Conservation (phyloP, 1,140 invertebrate species). For the Temnothorax curvispinosus region DNA sequence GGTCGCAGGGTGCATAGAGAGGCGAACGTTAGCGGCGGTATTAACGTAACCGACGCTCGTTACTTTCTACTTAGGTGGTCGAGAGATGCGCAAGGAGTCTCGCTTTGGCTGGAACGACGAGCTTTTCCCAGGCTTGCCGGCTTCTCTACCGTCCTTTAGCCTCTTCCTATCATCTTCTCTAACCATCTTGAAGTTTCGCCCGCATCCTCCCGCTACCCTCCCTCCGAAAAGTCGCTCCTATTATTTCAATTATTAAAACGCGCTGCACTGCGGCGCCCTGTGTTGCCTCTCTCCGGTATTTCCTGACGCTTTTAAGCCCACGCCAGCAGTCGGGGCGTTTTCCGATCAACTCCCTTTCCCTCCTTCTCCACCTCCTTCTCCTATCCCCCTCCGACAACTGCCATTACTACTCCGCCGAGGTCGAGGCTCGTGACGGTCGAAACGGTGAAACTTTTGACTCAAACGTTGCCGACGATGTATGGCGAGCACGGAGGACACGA, state of each 20-base stretch:
- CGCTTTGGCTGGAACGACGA: conserved; percentile 22
- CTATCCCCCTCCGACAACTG: too few species aligned
- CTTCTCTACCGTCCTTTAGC: neutral
- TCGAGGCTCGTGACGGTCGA: conserved; percentile 23
- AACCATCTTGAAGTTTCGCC: conserved; percentile 24
- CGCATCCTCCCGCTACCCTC: neutral
- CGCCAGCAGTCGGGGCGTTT: conserved; percentile 17
- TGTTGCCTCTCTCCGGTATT: neutral
- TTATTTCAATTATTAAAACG: conserved; percentile 73
- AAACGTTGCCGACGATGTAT: conserved; percentile 20
- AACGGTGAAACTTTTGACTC: conserved; percentile 43
- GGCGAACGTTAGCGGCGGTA: conserved; percentile 38
- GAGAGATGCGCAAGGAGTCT: conserved; percentile 22
- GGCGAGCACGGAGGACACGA: conserved; percentile 13
- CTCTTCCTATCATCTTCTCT: neutral
- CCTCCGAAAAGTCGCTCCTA: conserved; percentile 50
- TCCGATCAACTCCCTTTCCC: conserved; percentile 29
- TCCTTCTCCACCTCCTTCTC: too few species aligned
- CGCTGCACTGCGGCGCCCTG: conserved; percentile 43
- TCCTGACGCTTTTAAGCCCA: conserved; percentile 27
- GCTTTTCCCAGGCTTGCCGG: conserved; percentile 24
- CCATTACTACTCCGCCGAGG: neutral
- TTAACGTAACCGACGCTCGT: conserved; percentile 67
- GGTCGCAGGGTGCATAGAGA: neutral
- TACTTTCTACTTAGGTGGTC: conserved; percentile 71